Evolutionary conservation across 2,113 vertebrate species (phyloP), one percentile per base, ranked within the genome.

Genomic region (Catagonus wagneri): DNA sequence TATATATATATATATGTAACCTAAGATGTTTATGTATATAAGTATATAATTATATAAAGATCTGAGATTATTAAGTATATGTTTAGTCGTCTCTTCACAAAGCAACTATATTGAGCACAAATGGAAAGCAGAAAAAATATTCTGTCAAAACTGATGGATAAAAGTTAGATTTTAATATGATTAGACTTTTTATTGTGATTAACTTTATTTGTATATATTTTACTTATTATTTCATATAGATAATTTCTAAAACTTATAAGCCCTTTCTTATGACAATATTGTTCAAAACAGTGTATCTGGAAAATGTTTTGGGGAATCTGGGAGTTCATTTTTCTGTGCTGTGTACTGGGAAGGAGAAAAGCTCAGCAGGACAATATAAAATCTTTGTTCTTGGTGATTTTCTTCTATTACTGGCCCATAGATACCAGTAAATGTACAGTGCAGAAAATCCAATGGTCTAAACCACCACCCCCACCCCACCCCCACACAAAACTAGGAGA

Each of bases 251-350:
- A 63, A 34, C 0, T 0, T 54, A 44, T 85, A 25, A 76, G 2
- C 1, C 23, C 19, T 95, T 90, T 90, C 29, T 79, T 71, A 20
- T 66, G 52, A 86, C 68, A 68, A 58, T 76, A 68, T 22, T 58
- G 32, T 66, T 89, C 72, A 86, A 93, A 92, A 19, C 16, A 65
- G 22, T 75, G 52, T 71, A 66, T n/a, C 20, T 84, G 6, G 17
- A 94, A 93, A 88, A 7, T 75, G 19, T 3, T 83, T 92, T 83
- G 9, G n/a, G 22, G 32, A 75, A 72, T 4, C 36, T 27, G 27
- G 2, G 58, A 84, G 13, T 88, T 89, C 91, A 90, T 56, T 8
- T 78, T 65, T 90, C 58, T 96, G 7, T 61, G 83, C 81, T 95
- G 15, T 76, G 27, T 60, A 32, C 4, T 89, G 50, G 12, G 34